Percentiles rank a stretch among this genome's conserved stretches.
Evolutionary conservation across 2,888 invertebrate species (phyloP).

Genomic region (Anaspis maculata): DNA sequence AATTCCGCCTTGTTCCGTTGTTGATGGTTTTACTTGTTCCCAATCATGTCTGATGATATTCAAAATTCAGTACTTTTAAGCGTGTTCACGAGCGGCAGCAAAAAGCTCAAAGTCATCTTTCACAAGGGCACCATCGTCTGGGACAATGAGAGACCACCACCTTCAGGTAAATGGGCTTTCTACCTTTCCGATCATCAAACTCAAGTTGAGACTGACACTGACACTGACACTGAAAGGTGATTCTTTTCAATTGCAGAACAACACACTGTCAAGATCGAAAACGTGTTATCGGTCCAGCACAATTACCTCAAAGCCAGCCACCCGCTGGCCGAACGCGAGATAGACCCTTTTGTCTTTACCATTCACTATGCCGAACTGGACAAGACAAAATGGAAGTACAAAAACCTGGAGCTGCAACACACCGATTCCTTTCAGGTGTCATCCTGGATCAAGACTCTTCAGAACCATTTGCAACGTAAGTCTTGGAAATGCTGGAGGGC

Average conservation of each 20-base stretch:
- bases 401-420: conserved; percentile 50
- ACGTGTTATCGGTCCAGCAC: conserved; percentile 48
- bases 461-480: conserved; percentile 47
- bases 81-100: conserved; percentile 54
- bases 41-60: no score
- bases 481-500: conserved; percentile 10
- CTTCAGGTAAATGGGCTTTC: conserved; percentile 43
- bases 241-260: conserved; percentile 42
- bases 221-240: no score
- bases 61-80: conserved; percentile 35
- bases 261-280: conserved; percentile 47
- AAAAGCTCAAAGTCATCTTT: conserved; percentile 54
- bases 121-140: conserved; percentile 55
- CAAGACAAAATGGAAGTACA: conserved; percentile 51
- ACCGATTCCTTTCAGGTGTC: conserved; percentile 52
- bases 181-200: background rate
- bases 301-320: conserved; percentile 39
- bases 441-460: conserved; percentile 54
- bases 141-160: conserved; percentile 51
- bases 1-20: no score
- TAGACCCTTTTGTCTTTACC: conserved; percentile 46
- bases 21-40: no score
- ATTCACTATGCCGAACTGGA: conserved; percentile 54
- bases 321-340: conserved; percentile 32
- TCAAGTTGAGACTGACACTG: no score